These are phyloP conservation scores for Sebastes hopkinsi DNA, from an alignment of 2,797 vertebrate species.

Conservation along the genomic window DNA sequence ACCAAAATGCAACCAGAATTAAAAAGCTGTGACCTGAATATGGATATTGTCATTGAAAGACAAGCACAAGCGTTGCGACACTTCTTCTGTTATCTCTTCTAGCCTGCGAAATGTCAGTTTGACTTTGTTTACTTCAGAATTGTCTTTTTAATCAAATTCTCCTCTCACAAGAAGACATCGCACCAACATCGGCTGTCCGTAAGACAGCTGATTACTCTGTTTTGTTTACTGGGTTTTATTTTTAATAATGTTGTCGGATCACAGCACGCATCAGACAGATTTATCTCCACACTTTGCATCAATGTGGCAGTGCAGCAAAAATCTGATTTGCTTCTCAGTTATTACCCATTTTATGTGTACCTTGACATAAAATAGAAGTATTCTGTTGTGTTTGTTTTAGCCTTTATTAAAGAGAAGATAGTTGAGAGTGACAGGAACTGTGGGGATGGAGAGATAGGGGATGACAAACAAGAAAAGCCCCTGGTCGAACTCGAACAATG, in stretches of 20 bases:
- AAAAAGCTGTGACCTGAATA: not conserved
- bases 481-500: not conserved
- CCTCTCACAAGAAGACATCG: not conserved
- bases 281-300: conserved; percentile 1
- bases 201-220: conserved; percentile 10
- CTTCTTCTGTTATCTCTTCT: not conserved
- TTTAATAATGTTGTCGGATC: conserved; percentile 43
- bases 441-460: not conserved
- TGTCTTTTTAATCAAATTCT: conserved; percentile 26
- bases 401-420: not conserved
- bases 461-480: not conserved
- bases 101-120: conserved; percentile 14
- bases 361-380: not conserved
- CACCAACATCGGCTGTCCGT: conserved; percentile 24
- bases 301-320: not conserved
- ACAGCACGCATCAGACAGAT: conserved; percentile 8
- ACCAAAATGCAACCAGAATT: not conserved
- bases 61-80: not conserved
- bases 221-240: conserved; percentile 25
- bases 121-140: conserved; percentile 25
- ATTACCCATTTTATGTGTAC: not conserved
- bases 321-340: conserved; percentile 3
- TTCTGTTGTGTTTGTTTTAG: not conserved
- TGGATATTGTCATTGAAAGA: not conserved
- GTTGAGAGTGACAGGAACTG: not conserved